Evolutionary conservation across 1,140 invertebrate genomes (phyloP).

Genomic region (Monomorium pharaonis): DNA sequence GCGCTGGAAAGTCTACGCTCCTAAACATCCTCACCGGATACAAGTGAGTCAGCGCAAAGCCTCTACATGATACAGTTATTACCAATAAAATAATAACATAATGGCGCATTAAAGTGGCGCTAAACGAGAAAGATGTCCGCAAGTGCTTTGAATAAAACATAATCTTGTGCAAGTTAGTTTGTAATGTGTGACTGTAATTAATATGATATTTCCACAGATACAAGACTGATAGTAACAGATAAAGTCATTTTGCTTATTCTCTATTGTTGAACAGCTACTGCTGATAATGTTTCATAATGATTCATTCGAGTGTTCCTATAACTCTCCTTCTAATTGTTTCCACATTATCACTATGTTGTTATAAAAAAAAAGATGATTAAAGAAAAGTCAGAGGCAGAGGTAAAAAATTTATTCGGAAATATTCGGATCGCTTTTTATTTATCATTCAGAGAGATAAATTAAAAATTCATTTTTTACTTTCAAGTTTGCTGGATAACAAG

Average conservation of each 20-base stretch:
- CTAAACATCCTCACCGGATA: slow-evolving; percentile 95
- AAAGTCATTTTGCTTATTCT: neutral
- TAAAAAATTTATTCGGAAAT: neutral
- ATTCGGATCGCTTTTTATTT: neutral
- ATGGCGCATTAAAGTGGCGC: neutral
- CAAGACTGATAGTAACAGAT: neutral
- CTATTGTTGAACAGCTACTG: neutral
- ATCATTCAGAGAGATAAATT: neutral
- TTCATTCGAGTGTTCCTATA: neutral
- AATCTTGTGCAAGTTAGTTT: neutral
- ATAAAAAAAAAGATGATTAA: neutral
- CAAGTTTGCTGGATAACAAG: neutral
- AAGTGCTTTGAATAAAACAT: neutral
- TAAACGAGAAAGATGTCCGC: neutral
- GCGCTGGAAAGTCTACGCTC: slow-evolving; percentile 96
- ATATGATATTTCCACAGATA: neutral
- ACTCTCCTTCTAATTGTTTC: neutral
- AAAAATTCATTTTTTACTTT: neutral
- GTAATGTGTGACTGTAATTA: neutral
- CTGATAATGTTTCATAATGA: neutral
- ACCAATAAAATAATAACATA: neutral
- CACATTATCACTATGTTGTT: neutral
- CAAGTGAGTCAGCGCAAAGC: slow-evolving; percentile 87
- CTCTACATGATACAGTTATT: neutral
- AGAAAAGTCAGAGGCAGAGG: neutral